phyloP scores from a whole-genome alignment of 1,140 invertebrate genomes.

The Lithobius niger region DNA sequence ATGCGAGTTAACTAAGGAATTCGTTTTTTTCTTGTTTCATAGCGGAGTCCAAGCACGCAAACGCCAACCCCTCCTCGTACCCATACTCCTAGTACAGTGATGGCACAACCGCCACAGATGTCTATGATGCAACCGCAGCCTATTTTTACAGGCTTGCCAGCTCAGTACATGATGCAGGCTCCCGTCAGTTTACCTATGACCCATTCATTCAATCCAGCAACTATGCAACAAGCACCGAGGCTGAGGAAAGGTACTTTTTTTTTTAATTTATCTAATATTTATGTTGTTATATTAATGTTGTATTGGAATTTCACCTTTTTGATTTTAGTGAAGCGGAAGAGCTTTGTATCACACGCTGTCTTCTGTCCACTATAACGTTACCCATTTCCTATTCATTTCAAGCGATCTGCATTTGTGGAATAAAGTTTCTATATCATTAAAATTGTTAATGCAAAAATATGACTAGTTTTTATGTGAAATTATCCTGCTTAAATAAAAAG shows the following conservation, averaged over 20 bases:
- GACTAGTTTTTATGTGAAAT: too few species aligned
- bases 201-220: constrained; percentile 29
- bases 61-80: constrained; percentile 49
- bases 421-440: too few species aligned
- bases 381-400: too few species aligned
- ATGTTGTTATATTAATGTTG: constrained; percentile 2
- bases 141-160: constrained; percentile 2
- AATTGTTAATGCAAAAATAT: too few species aligned
- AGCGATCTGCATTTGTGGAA: too few species aligned
- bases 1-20: too few species aligned
- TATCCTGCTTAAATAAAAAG: too few species aligned
- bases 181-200: constrained; percentile 24
- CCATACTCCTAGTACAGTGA: constrained; percentile 47
- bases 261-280: constrained; percentile 9
- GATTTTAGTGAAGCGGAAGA: too few species aligned
- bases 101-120: constrained; percentile 9
- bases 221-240: constrained; percentile 20
- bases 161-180: constrained; percentile 5
- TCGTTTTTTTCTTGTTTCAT: too few species aligned
- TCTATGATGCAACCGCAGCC: constrained; percentile 2
- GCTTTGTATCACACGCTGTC: too few species aligned
- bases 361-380: too few species aligned
- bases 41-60: constrained; percentile 46
- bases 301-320: constrained; percentile 8
- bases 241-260: constrained; percentile 20